Evolutionary conservation across 2,797 vertebrate species (phyloP), one percentile per base, ranked within the genome.

Genomic region (Adrianichthys oophorus): DNA sequence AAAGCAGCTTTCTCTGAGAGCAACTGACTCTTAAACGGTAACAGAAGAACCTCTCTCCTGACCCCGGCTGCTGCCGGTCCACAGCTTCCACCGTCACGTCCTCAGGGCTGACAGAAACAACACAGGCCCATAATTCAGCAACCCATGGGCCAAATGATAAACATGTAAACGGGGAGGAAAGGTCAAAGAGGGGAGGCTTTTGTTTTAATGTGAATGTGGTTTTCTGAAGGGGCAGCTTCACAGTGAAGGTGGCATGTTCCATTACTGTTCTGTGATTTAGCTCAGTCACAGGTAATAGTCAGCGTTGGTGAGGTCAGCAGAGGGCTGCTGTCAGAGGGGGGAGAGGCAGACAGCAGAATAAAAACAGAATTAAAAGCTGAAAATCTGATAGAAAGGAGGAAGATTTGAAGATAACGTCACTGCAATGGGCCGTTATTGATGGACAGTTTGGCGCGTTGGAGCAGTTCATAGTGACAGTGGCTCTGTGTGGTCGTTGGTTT

Each of bases 231-330:
- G 44, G 58, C 41, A 52, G 49, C 78, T 58, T 71, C 68, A 40
- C 77, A 65, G 45, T 59, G 70, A 79, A 82, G 63, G 82, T 86
- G 81, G 74, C 82, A 83, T 89, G 84, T 89, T 87, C 87, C 84
- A 91, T 92, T 91, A 89, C 76, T 76, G n/a, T 32, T 54, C 83
- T 78, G 83, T 90, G 90, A 92, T 92, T 91, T 91, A 90, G 85
- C 77, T 86, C 67, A 64, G 65, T 76, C 82, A 54, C 73, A 73
- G 80, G 84, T 90, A 89, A 90, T 89, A 85, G 82, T 73, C 76
- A 48, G 66, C 60, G 63, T 79, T 37, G 49, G 74, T 75, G 79
- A 87, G 89, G 90, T 90, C 87, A 89, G 60, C 61, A 61, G 48
- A 62, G 70, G 79, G 80, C 73, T 67, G 72, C 44, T 46, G 56